Percentiles rank a stretch among this genome's conserved stretches.
Evolutionary conservation across 2,888 invertebrate species (phyloP).

Genomic region (Epinotia brunnichana): DNA sequence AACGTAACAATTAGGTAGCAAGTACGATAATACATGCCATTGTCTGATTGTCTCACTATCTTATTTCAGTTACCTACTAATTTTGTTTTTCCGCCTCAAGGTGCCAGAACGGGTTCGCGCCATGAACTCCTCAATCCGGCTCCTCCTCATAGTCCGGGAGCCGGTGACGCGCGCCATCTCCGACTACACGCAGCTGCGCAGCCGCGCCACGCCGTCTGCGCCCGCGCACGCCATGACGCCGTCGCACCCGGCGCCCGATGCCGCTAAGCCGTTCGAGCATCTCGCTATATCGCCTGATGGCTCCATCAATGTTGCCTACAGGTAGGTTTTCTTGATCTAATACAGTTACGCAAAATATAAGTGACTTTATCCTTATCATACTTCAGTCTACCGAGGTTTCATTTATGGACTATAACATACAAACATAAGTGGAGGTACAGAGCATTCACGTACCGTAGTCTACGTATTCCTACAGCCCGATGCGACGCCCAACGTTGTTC

Average conservation of each 20-base stretch:
- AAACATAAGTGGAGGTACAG: too few relatives aligned
- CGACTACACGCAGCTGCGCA: constrained; percentile 96
- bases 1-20: too few relatives aligned
- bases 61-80: background rate
- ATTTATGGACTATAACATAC: too few relatives aligned
- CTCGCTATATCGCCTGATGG: constrained; percentile 91
- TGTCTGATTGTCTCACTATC: background rate
- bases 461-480: too few relatives aligned
- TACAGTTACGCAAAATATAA: too few relatives aligned
- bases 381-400: too few relatives aligned
- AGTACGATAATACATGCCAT: background rate
- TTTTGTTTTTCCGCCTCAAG: constrained; percentile 66
- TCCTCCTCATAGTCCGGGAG: constrained; percentile 96
- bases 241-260: constrained; percentile 67
- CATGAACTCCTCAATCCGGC: constrained; percentile 96
- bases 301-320: constrained; percentile 91
- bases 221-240: constrained; percentile 77
- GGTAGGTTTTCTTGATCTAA: constrained; percentile 56
- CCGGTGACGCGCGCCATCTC: constrained; percentile 98
- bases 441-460: too few relatives aligned
- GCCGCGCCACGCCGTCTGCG: constrained; percentile 90
- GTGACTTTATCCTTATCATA: too few relatives aligned
- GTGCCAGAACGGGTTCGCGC: constrained; percentile 96
- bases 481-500: too few relatives aligned
- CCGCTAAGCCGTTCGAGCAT: constrained; percentile 89